Conservation (phyloP, 2,888 invertebrate genomes). For the Cryptus viduatorius region DNA sequence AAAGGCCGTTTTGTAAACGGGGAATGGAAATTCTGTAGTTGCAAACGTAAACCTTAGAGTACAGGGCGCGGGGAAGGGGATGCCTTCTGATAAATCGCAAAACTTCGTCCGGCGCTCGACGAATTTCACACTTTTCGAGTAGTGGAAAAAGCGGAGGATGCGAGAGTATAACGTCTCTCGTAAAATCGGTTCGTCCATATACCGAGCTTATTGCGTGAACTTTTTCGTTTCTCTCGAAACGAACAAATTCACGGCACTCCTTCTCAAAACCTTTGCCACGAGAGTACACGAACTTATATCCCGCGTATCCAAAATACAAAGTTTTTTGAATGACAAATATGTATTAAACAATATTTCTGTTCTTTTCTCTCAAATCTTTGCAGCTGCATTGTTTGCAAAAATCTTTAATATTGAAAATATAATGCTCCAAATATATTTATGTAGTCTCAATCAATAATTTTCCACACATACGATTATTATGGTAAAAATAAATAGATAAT, state of each 20-base stretch:
- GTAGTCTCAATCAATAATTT: no score
- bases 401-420: no score
- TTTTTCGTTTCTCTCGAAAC: slow-evolving; percentile 67
- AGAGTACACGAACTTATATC: slow-evolving; percentile 11
- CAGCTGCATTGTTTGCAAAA: no score
- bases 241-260: slow-evolving; percentile 50
- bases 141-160: slow-evolving; percentile 2
- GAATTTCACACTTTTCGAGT: slow-evolving; percentile 53
- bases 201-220: slow-evolving; percentile 54
- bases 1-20: slow-evolving; percentile 69
- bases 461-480: no score
- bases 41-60: slow-evolving; percentile 25
- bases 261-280: slow-evolving; percentile 7
- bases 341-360: no score
- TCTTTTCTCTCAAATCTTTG: no score
- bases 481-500: no score
- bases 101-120: slow-evolving; percentile 68
- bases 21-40: slow-evolving; percentile 71
- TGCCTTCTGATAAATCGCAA: slow-evolving; percentile 69
- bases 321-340: no score
- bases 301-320: background rate
- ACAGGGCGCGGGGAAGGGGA: background rate
- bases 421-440: no score
- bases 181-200: slow-evolving; percentile 58
- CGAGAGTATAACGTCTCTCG: slow-evolving; percentile 40